Evolutionary conservation across 2,797 vertebrate species (phyloP).

Genomic region (Enteromius thamalakanensis): DNA sequence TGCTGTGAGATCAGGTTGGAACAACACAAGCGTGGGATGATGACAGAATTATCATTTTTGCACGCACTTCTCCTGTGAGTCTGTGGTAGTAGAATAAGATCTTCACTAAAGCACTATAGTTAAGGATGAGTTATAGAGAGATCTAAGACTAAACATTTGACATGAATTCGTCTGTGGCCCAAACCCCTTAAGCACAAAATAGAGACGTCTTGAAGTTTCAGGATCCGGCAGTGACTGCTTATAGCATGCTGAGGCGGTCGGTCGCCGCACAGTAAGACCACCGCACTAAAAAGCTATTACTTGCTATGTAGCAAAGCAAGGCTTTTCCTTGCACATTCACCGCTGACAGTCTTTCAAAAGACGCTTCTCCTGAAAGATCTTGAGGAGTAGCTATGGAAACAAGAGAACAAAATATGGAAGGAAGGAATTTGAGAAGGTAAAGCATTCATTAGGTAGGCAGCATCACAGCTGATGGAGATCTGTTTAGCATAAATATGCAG

Average conservation of each 20-base stretch:
- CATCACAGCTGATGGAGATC: conserved; percentile 18
- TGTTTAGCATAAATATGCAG: conserved; percentile 46
- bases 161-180: conserved; percentile 39
- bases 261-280: conserved; percentile 39
- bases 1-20: too few relatives aligned
- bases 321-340: conserved; percentile 38
- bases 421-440: conserved; percentile 40
- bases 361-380: conserved; percentile 29
- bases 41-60: background rate
- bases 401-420: conserved; percentile 22
- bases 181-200: conserved; percentile 44
- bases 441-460: conserved; percentile 41
- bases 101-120: background rate
- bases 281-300: conserved; percentile 32
- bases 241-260: conserved; percentile 14
- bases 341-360: conserved; percentile 35
- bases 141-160: conserved; percentile 52
- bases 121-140: conserved; percentile 2
- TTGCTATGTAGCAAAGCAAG: conserved; percentile 12
- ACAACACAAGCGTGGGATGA: background rate
- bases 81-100: background rate
- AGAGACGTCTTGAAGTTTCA: conserved; percentile 52
- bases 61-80: background rate
- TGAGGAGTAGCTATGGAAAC: conserved; percentile 56
- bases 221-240: conserved; percentile 40